A percentile compares a stretch with the other conserved stretches of the same genome.
These are phyloP conservation scores for Anaspis maculata DNA, from an alignment of 2,888 invertebrate genomes.

Conservation along the genomic window DNA sequence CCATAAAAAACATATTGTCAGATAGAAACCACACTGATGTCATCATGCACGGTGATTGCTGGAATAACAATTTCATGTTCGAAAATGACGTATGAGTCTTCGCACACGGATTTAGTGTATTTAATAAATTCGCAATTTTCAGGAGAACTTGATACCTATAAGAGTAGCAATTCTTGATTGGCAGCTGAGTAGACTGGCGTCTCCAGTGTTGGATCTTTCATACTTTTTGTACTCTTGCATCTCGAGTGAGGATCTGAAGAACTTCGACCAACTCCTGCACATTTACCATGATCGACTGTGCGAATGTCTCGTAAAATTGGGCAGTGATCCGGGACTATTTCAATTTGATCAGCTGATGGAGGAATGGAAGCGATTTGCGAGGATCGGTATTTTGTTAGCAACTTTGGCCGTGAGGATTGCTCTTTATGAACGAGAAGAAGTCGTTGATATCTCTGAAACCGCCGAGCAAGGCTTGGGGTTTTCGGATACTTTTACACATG, in stretches of 20 bases:
- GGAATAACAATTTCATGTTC: conserved; percentile 21
- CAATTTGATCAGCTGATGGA: conserved; percentile 22
- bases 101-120: neutral
- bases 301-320: conserved; percentile 19
- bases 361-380: too few relatives aligned
- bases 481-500: conserved; percentile 1
- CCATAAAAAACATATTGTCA: neutral
- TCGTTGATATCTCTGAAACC: conserved; percentile 3
- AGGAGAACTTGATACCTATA: conserved; percentile 1
- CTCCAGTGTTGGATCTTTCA: conserved; percentile 11
- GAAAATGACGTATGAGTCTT: conserved; percentile 22
- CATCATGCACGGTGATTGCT: conserved; percentile 21
- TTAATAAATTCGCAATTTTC: too few relatives aligned
- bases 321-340: conserved; percentile 26
- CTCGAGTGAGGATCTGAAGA: conserved; percentile 3
- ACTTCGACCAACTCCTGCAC: conserved; percentile 26
- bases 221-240: conserved; percentile 9
- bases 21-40: neutral
- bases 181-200: conserved; percentile 6
- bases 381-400: too few relatives aligned
- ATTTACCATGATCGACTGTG: conserved; percentile 30
- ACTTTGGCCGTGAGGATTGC: neutral
- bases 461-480: conserved; percentile 1
- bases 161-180: conserved; percentile 10
- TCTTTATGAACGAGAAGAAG: conserved; percentile 2